Percentiles rank a stretch among this genome's conserved stretches.
Evolutionary conservation across 2,113 vertebrate genomes (phyloP).

Genomic region (Tragelaphus buxtoni): DNA sequence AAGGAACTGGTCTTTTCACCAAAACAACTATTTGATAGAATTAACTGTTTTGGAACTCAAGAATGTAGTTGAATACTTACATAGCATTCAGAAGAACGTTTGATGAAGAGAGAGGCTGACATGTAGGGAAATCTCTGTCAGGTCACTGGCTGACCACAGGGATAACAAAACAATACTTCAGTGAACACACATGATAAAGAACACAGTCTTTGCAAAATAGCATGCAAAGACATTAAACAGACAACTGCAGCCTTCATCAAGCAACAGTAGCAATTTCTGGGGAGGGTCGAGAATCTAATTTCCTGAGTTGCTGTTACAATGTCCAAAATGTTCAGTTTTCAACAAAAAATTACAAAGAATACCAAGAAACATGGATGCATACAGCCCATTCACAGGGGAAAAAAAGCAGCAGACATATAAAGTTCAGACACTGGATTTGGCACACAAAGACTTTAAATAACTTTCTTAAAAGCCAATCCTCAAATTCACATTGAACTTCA

Average conservation of each 20-base stretch:
- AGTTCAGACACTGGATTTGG: neutral
- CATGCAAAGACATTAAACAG: neutral
- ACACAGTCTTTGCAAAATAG: neutral
- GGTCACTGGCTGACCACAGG: neutral
- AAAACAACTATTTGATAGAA: neutral
- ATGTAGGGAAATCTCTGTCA: neutral
- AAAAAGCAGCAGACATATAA: neutral
- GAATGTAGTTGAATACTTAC: neutral
- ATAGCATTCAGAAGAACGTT: neutral
- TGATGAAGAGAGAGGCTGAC: neutral
- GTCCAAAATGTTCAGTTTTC: neutral
- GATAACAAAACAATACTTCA: neutral
- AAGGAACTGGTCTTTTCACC: neutral
- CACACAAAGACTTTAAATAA: neutral
- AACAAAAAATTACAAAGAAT: neutral
- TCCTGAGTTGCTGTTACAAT: neutral
- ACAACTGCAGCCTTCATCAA: neutral
- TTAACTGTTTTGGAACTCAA: neutral
- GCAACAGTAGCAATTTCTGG: neutral
- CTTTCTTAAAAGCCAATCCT: neutral
- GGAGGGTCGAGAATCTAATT: neutral
- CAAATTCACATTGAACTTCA: neutral
- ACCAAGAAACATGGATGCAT: neutral
- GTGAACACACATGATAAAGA: neutral
- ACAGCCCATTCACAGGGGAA: neutral